Evolutionary conservation across 2,888 invertebrate genomes (phyloP), one percentile per base, ranked within the genome.

Genomic region (Andrena hattorfiana): DNA sequence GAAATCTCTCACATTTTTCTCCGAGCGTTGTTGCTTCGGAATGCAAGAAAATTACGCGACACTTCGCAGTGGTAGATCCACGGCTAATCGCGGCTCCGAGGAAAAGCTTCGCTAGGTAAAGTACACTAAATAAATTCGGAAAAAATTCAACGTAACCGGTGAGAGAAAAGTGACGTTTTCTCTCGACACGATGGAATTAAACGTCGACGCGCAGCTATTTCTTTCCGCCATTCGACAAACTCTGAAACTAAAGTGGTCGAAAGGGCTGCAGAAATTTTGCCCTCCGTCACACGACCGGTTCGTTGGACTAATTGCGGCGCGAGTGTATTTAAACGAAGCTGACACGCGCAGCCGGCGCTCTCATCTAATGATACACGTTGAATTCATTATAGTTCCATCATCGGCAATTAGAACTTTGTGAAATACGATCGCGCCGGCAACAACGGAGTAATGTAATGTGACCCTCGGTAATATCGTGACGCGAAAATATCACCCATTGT

Each of bases 321-420:
- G 60, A 26, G 71, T 35, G 64, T 66, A 32, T 56, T 49, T 73
- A 71, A 76, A 76, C 67, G 73, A 54, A 56, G 32, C 51, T 73
- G 76, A 72, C 78, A 62, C 10, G 73, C 70, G 67, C 73, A 71
- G 69, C 70, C 79, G 71, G 49, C 62, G 56, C 48, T 51, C 77
- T 69, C 70, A 71, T 77, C 64, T 80, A 84, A 84, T 77, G 56
- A 83, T 77, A 69, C 72, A 48, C 63, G 68, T 49, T 71, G 67
- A 77, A 84, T 81, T 75, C 77, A 77, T 75, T 54, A 64, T 64
- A 63, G 62, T 77, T 79, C 73, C 76, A 56, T 79, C 81, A 76
- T 56, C 26, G 26, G 60, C 73, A 63, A 75, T 63, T 56, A 63
- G 23, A 51, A 68, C 26, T 48, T 75, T 48, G 23, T 71, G 75